A percentile compares a stretch with the other conserved stretches of the same genome.
phyloP scores from a whole-genome alignment of 2,113 vertebrate genomes.

The Saccopteryx leptura region DNA sequence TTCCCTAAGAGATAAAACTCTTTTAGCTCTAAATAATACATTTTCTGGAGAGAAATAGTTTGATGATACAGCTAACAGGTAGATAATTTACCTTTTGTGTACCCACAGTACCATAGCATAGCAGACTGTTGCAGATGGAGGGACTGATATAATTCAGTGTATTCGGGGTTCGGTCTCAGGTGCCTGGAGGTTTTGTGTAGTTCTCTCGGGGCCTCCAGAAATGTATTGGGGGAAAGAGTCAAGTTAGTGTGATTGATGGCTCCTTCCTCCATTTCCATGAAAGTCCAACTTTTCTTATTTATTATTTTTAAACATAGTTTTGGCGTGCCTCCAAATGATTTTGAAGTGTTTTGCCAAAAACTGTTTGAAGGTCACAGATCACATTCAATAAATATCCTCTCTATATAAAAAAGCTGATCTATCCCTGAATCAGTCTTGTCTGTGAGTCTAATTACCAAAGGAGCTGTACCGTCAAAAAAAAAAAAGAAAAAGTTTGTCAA shows the following conservation, averaged over 20 bases:
- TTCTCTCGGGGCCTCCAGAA: neutral
- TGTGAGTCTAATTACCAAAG: constrained; percentile 24
- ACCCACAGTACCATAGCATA: neutral
- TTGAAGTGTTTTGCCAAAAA: constrained; percentile 9
- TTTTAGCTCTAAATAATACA: neutral
- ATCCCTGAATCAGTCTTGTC: neutral
- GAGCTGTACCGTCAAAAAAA: neutral
- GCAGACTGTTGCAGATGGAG: neutral
- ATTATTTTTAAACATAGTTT: neutral
- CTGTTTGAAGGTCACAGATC: neutral
- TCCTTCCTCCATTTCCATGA: neutral
- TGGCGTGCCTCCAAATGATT: neutral
- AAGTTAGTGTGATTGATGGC: neutral
- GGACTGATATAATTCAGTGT: neutral
- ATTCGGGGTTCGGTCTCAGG: neutral
- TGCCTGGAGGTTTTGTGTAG: neutral
- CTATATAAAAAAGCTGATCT: neutral
- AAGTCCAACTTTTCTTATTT: neutral
- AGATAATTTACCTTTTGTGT: neutral
- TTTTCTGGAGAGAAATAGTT: neutral
- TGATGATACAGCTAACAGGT: neutral
- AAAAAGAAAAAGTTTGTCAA: neutral
- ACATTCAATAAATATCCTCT: neutral
- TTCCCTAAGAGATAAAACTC: neutral
- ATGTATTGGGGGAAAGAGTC: neutral